Evolutionary conservation across 1,140 invertebrate genomes (phyloP), one percentile per base, ranked within the genome.

Genomic region (Saccostrea glomerata): DNA sequence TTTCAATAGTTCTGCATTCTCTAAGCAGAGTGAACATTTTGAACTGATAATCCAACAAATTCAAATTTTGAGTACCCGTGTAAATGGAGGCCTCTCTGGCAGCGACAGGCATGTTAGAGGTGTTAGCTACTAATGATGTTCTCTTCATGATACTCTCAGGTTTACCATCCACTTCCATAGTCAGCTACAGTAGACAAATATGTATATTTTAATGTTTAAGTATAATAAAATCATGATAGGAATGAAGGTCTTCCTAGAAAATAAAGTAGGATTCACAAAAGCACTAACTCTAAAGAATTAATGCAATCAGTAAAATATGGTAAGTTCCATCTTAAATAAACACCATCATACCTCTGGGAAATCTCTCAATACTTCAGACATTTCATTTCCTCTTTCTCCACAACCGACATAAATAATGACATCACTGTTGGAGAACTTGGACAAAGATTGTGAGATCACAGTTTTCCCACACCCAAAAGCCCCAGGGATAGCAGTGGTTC

Each of bases 91-190:
- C 99, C 96, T 99, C 99, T 96, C 99, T 97, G 96, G 99, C 99
- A 96, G 99, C 99, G 88, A 99, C 99, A 96, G 99, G 99, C 99
- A 99, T 99, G 97, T 99, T 99, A 85, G 99, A 99, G 66, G 99
- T 99, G 96, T 99, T 99, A 92, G 99, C 99, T 36, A 99, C 99
- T 36, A 99, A 96, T 56, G 99, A 98, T 15, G 99, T 99, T 96
- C 99, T 97, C 96, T 99, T 99, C 99, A 99, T 99, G 95, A 99
- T 99, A 88, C 98, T 99, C 95, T 99, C 99, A 12, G 98, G 98
- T 91, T 95, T 94, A 11, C 99, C 99, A 83, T 99, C 98, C 91
- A 99, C 98, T 96, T 99, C 99, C 92, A 99, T 98, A 0, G 98
- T 98, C 93, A 99, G 96, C 96, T 96, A 88, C 36, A 92, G 91